Evolutionary conservation across 2,797 vertebrate genomes (phyloP).

Genomic region (Arctocebus calabarensis): DNA sequence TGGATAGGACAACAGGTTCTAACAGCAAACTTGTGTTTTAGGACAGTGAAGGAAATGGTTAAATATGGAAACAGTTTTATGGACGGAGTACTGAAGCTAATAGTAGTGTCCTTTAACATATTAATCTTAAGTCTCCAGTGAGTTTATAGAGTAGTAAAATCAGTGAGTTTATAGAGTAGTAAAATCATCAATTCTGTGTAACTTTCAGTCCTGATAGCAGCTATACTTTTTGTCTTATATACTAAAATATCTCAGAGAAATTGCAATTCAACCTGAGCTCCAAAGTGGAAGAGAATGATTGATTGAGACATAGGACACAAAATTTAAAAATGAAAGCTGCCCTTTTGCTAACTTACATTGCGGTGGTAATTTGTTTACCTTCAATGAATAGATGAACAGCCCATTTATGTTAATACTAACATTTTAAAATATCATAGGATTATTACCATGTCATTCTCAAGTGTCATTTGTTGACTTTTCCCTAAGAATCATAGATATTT

Average conservation of each 20-base stretch:
- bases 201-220: neutral
- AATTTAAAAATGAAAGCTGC: conserved; percentile 70
- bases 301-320: conserved; percentile 66
- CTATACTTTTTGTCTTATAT: neutral
- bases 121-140: neutral
- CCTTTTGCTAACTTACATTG: conserved; percentile 64
- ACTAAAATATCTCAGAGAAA: neutral
- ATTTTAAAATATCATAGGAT: conserved; percentile 81
- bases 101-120: neutral
- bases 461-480: conserved; percentile 75
- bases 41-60: neutral
- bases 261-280: conserved; percentile 17
- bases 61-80: neutral
- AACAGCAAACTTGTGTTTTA: neutral
- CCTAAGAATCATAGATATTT: conserved; percentile 66
- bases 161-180: no score
- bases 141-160: neutral
- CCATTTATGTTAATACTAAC: conserved; percentile 81
- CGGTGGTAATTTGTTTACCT: conserved; percentile 68
- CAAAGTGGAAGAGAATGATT: conserved; percentile 57
- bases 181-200: neutral
- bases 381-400: conserved; percentile 60
- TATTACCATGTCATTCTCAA: conserved; percentile 76
- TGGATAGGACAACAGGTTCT: neutral
- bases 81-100: neutral